These are phyloP conservation scores for Echinometra lucunter DNA, from an alignment of 53 echinoderm and acorn worm genomes.

Conservation along the genomic window DNA sequence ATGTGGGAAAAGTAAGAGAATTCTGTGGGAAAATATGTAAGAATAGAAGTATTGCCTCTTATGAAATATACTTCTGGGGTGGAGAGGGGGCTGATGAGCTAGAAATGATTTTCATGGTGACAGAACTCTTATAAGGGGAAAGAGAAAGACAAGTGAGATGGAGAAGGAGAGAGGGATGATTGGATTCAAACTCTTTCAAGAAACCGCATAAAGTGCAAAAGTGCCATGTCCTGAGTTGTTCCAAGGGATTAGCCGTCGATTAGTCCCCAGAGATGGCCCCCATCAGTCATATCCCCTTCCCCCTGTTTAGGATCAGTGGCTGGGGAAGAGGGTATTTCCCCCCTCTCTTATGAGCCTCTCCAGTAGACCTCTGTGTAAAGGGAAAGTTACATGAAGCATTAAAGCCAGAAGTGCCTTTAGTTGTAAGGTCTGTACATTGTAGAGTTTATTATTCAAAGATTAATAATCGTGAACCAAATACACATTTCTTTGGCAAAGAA, in stretches of 20 bases:
- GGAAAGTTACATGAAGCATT: too few species aligned
- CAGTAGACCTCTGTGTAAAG: not conserved
- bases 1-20: not conserved
- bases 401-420: not conserved
- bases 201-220: constrained; percentile 18
- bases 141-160: not conserved
- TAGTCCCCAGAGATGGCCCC: constrained; percentile 56
- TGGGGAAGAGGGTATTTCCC: constrained; percentile 69
- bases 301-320: constrained; percentile 18
- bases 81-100: not conserved
- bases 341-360: not conserved
- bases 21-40: not conserved
- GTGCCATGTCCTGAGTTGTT: constrained; percentile 62
- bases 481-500: too few species aligned
- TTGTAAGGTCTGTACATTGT: too few species aligned
- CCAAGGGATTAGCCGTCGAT: constrained; percentile 55
- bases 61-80: not conserved
- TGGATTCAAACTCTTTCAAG: not conserved
- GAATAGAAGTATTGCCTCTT: not conserved
- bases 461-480: not conserved
- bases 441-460: not conserved
- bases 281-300: constrained; percentile 56
- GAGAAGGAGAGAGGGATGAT: not conserved
- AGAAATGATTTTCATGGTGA: not conserved
- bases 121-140: too few species aligned